Conservation (phyloP, 2,113 vertebrate genomes). For the Heloderma charlesbogerti region DNA sequence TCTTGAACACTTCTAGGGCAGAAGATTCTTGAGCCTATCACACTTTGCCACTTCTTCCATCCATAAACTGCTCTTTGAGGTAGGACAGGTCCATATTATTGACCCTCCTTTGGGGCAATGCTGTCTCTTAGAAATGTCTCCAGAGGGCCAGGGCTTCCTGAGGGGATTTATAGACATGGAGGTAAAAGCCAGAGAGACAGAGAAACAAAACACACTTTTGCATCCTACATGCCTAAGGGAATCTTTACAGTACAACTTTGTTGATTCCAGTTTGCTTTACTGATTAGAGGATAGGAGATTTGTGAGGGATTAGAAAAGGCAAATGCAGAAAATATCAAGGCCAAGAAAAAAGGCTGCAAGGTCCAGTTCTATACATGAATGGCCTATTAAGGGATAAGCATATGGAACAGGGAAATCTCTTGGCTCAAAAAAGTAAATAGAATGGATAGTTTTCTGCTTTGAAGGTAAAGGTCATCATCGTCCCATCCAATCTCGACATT, state of each 20-base stretch:
- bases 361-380: constrained; percentile 15
- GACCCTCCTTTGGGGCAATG: background rate
- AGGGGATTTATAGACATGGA: background rate
- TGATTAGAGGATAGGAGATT: constrained; percentile 33
- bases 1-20: background rate
- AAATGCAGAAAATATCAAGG: constrained; percentile 46
- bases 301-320: constrained; percentile 37
- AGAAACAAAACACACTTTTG: background rate
- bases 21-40: background rate
- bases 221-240: constrained; percentile 20
- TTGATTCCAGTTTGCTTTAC: constrained; percentile 40
- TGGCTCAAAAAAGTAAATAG: constrained; percentile 46
- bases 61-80: background rate
- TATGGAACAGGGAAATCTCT: constrained; percentile 30
- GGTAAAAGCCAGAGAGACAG: background rate
- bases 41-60: background rate
- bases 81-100: background rate
- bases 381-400: constrained; percentile 11
- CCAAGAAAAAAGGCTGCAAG: background rate
- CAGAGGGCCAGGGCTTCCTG: background rate
- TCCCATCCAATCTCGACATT: constrained; percentile 28
- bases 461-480: background rate
- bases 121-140: background rate
- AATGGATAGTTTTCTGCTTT: constrained; percentile 47
- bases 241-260: constrained; percentile 20